Conservation (phyloP, 2,797 vertebrate genomes). For the Gallinago solitaria region DNA sequence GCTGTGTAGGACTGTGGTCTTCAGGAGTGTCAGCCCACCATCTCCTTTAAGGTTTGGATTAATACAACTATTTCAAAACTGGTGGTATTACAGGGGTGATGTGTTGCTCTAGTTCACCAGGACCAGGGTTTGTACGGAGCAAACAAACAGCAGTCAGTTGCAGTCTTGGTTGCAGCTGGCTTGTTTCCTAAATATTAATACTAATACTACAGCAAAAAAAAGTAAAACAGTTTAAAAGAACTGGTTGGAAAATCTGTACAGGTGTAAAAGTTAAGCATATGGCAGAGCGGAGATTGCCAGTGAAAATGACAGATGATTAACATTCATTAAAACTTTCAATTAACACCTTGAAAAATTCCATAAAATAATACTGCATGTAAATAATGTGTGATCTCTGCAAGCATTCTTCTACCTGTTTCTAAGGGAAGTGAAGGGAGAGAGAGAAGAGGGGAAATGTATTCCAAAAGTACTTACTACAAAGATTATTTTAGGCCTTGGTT, state of each 20-base stretch:
- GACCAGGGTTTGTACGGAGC: background rate
- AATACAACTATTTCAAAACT: background rate
- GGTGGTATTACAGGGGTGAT: background rate
- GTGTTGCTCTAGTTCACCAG: background rate
- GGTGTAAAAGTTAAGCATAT: constrained; percentile 81
- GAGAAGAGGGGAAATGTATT: background rate
- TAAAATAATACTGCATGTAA: constrained; percentile 73
- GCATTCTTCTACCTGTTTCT: constrained; percentile 57
- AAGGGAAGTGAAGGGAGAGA: background rate
- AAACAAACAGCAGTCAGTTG: constrained; percentile 29
- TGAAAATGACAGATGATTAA: constrained; percentile 79
- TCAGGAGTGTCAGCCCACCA: background rate
- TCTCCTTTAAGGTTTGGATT: background rate
- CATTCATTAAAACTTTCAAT: constrained; percentile 82
- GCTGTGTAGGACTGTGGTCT: background rate
- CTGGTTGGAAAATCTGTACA: constrained; percentile 60
- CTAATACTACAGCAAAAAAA: constrained; percentile 53
- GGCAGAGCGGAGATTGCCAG: constrained; percentile 70
- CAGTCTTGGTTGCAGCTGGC: constrained; percentile 43
- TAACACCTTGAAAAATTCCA: constrained; percentile 77
- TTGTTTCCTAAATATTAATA: constrained; percentile 79
- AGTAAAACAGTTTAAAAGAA: constrained; percentile 75
- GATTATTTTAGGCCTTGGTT: constrained; percentile 25
- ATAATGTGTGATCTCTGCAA: constrained; percentile 71
- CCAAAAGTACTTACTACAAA: constrained; percentile 1